These are phyloP conservation scores for Gasterosteus nipponicus DNA, from an alignment of 2,113 vertebrate genomes.

Conservation along the genomic window DNA sequence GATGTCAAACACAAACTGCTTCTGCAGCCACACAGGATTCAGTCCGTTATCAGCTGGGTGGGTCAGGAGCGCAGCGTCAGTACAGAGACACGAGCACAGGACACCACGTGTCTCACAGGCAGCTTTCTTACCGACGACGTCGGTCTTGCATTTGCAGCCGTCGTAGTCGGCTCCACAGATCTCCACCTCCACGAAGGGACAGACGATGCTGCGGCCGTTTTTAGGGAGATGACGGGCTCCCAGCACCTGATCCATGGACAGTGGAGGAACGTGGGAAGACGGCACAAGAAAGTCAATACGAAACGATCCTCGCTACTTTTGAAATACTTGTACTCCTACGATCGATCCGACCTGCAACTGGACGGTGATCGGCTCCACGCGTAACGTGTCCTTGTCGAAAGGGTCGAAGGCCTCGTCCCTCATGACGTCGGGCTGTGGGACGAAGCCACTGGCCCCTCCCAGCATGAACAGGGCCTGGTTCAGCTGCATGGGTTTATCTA, in stretches of 20 bases:
- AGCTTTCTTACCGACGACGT: conserved; percentile 82
- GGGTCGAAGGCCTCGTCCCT: conserved; percentile 82
- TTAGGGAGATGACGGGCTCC: conserved; percentile 88
- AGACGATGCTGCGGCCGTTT: conserved; percentile 88
- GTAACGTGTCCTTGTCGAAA: conserved; percentile 80
- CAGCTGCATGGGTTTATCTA: conserved; percentile 87
- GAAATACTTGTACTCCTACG: background rate
- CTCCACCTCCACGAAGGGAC: conserved; percentile 89
- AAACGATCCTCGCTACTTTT: background rate
- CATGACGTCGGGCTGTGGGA: conserved; percentile 82
- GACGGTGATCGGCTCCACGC: conserved; percentile 84
- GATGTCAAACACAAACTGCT: conserved; percentile 88
- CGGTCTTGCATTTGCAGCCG: conserved; percentile 87
- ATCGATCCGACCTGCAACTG: conserved; percentile 81
- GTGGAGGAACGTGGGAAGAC: background rate
- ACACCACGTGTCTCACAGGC: background rate
- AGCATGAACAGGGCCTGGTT: conserved; percentile 83
- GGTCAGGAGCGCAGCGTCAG: background rate
- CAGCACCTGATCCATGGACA: conserved; percentile 75
- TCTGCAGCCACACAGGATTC: conserved; percentile 87
- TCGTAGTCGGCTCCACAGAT: conserved; percentile 87
- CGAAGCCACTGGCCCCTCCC: conserved; percentile 77
- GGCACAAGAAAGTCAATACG: background rate
- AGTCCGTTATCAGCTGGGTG: conserved; percentile 86
- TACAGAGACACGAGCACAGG: background rate